A percentile compares a stretch with the other conserved stretches of the same genome.
Conservation (phyloP, 2,888 invertebrate species). For the Hirtodrosophila trivittata region DNA sequence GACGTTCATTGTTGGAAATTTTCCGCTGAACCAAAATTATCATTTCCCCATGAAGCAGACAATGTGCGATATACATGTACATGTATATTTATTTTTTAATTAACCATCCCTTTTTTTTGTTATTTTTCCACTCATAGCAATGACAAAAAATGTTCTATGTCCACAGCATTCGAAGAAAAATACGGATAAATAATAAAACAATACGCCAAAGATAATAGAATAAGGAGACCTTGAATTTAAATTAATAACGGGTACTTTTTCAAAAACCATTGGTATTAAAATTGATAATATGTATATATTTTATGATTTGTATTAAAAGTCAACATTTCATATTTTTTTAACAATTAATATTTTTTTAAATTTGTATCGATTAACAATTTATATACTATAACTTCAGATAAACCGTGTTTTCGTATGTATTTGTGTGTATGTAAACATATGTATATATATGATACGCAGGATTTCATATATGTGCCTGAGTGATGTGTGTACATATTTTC, state of each 20-base stretch:
- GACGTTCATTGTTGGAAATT: no score
- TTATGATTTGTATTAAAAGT: slow-evolving; percentile 18
- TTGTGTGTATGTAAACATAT: not conserved
- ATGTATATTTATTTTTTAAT: no score
- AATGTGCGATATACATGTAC: no score
- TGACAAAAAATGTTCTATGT: not conserved
- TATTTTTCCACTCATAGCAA: not conserved
- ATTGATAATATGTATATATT: no score
- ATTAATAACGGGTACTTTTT: no score
- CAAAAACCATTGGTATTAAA: no score
- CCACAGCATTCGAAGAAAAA: not conserved
- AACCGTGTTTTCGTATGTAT: slow-evolving; percentile 7
- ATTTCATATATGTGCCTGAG: not conserved
- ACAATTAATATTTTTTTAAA: slow-evolving; percentile 19
- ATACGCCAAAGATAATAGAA: no score
- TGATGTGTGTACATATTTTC: slow-evolving; percentile 8
- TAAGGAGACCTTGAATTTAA: no score
- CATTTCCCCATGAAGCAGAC: no score
- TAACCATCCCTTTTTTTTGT: not conserved
- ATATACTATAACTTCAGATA: slow-evolving; percentile 21
- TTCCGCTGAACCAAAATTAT: no score
- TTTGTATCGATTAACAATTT: slow-evolving; percentile 16
- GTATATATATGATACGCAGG: slow-evolving; percentile 2
- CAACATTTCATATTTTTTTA: slow-evolving; percentile 34
- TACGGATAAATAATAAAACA: not conserved